These are phyloP conservation scores for Druon quercuslanigerum DNA, from an alignment of 1,140 invertebrate genomes.

Conservation along the genomic window DNA sequence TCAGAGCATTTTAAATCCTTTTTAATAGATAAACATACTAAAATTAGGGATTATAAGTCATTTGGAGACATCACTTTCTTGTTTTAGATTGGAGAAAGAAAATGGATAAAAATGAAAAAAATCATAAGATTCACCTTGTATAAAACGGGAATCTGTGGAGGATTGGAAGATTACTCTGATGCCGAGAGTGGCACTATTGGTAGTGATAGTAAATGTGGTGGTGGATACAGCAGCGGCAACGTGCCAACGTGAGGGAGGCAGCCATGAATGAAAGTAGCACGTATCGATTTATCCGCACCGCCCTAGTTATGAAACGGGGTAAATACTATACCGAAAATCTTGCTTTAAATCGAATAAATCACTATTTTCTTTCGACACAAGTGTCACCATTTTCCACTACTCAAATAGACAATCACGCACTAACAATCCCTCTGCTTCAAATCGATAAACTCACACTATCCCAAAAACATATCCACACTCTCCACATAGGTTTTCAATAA, in stretches of 20 bases:
- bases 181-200: conserved; percentile 43
- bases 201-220: conserved; percentile 45
- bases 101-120: background rate
- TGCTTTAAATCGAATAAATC: conserved; percentile 26
- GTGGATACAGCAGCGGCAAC: conserved; percentile 58
- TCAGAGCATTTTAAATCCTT: no score
- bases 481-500: no score
- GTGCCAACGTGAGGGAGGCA: conserved; percentile 60
- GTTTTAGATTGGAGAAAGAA: background rate
- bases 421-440: no score
- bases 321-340: conserved; percentile 51
- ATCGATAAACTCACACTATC: no score
- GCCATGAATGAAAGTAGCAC: conserved; percentile 71
- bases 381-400: background rate
- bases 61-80: background rate
- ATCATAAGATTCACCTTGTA: background rate
- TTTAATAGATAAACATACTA: no score
- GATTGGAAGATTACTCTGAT: conserved; percentile 52
- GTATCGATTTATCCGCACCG: conserved; percentile 71
- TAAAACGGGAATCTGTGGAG: background rate
- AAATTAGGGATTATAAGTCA: no score
- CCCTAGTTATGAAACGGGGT: conserved; percentile 62
- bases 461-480: no score
- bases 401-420: background rate
- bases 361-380: background rate